A percentile compares a stretch with the other conserved stretches of the same genome.
Conservation (phyloP, 2,888 invertebrate species). For the Ernsta delagoae region DNA sequence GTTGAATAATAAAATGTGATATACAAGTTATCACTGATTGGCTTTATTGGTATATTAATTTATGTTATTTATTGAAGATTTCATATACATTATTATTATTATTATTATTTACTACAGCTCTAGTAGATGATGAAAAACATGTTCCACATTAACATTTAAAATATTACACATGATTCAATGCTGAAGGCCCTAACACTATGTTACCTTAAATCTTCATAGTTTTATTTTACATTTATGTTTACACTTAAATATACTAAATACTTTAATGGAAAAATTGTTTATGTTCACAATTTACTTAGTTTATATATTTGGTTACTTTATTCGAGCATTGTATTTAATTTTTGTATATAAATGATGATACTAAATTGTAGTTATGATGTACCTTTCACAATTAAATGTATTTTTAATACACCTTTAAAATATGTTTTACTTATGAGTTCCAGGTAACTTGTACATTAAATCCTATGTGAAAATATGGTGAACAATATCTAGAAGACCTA, state of each 20-base stretch:
- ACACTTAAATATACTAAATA: conserved; percentile 33
- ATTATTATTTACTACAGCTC: too few relatives aligned
- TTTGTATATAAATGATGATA: conserved; percentile 83
- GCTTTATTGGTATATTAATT: not conserved
- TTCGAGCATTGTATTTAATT: conserved; percentile 72
- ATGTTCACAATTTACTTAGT: conserved; percentile 63
- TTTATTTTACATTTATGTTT: too few relatives aligned
- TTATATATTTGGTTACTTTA: conserved; percentile 41
- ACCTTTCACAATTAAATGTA: conserved; percentile 83
- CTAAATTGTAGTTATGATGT: conserved; percentile 70
- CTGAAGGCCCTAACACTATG: not conserved
- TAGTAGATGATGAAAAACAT: too few relatives aligned
- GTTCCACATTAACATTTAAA: not conserved
- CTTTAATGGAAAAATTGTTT: conserved; percentile 40
- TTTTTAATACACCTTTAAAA: conserved; percentile 81
- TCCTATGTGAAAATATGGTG: conserved; percentile 34
- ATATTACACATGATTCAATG: too few relatives aligned
- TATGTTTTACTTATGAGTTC: conserved; percentile 53
- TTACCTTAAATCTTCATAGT: conserved; percentile 27
- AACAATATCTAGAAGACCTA: conserved; percentile 38
- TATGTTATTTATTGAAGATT: not conserved
- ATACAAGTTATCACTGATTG: not conserved
- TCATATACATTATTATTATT: not conserved
- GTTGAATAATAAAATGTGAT: not conserved
- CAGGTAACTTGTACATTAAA: too few relatives aligned